These are phyloP conservation scores for Mesocentrotus franciscanus DNA, from an alignment of 53 echinoderm and acorn worm species.

Conservation along the genomic window DNA sequence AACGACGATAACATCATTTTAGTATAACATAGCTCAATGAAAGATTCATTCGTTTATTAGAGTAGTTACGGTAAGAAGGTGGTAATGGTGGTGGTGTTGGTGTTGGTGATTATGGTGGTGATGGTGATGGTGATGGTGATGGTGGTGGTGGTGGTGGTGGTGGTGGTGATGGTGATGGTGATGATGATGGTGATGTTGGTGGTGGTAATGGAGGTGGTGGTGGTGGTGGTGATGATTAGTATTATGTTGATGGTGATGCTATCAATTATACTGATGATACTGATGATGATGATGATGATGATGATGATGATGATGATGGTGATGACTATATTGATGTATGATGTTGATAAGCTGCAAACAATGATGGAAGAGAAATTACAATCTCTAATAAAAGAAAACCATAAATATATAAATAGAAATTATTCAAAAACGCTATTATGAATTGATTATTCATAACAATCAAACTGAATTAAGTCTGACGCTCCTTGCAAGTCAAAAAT, in stretches of 20 bases:
- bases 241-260: constrained; percentile 34
- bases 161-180: neutral
- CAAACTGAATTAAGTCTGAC: no score
- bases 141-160: neutral
- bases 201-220: constrained; percentile 26
- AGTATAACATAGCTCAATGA: no score
- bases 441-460: no score
- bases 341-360: neutral
- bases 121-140: neutral
- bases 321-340: neutral
- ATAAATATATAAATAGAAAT: neutral
- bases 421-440: no score
- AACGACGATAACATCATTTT: no score
- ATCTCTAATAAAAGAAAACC: no score
- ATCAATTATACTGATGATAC: neutral
- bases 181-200: constrained; percentile 5
- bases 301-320: neutral
- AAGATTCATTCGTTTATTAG: no score
- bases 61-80: neutral
- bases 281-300: neutral
- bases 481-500: no score
- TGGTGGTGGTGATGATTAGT: constrained; percentile 10
- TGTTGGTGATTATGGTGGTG: neutral
- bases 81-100: neutral
- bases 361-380: no score